These are phyloP conservation scores for Pygathrix nemaeus DNA, from an alignment of 2,113 vertebrate species.

Conservation along the genomic window DNA sequence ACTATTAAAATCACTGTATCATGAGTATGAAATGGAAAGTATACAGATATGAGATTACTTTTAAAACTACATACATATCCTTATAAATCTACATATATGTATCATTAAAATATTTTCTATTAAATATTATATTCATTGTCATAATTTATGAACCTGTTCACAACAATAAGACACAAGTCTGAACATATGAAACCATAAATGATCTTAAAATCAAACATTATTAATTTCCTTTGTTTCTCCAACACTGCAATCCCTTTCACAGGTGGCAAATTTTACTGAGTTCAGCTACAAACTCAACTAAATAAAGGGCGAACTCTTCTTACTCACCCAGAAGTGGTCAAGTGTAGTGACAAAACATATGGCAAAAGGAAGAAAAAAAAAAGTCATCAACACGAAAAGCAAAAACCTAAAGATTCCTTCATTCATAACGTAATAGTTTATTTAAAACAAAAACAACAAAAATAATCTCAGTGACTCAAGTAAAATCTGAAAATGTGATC, in stretches of 20 bases:
- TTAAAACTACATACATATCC: neutral
- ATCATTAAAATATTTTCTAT: neutral
- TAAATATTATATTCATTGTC: neutral
- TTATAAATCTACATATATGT: neutral
- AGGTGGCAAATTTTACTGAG: neutral
- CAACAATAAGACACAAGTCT: neutral
- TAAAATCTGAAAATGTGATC: neutral
- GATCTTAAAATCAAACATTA: slow-evolving; percentile 17
- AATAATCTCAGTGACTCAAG: neutral
- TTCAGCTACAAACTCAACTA: neutral
- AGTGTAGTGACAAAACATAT: neutral
- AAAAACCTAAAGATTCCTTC: neutral
- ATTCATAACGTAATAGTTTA: neutral
- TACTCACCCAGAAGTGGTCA: neutral
- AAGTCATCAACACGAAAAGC: neutral
- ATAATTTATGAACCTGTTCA: neutral
- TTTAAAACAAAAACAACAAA: neutral
- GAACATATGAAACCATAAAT: neutral
- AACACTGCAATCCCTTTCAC: slow-evolving; percentile 20
- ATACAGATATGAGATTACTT: neutral
- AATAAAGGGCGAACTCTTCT: neutral
- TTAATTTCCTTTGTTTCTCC: neutral
- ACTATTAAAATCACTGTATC: neutral
- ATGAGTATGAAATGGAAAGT: neutral
- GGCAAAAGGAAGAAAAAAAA: neutral